A percentile compares a stretch with the other conserved stretches of the same genome.
These are phyloP conservation scores for Saxicola maurus DNA, from an alignment of 2,797 vertebrate genomes.

Conservation along the genomic window DNA sequence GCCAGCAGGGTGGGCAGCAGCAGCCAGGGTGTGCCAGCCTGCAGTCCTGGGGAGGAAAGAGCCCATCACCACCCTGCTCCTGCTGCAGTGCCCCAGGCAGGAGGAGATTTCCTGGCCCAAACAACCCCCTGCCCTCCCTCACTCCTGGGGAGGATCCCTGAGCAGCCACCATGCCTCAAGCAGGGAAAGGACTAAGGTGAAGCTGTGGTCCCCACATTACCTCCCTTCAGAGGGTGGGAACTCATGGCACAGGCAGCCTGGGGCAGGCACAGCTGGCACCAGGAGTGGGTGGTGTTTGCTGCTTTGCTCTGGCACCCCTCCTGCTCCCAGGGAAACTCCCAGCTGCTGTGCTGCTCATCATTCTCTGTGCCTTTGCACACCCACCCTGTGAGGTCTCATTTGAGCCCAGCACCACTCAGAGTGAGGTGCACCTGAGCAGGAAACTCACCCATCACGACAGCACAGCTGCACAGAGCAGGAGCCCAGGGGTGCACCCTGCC, in stretches of 20 bases:
- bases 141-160: not conserved
- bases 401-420: not conserved
- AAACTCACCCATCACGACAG: constrained; percentile 47
- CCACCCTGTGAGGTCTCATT: not conserved
- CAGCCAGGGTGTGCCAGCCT: not conserved
- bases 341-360: not conserved
- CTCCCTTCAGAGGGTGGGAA: not conserved
- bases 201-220: not conserved
- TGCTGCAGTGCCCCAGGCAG: not conserved
- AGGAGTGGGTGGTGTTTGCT: rapidly evolving
- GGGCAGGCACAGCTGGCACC: not conserved
- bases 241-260: not conserved
- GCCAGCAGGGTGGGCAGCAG: not conserved
- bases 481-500: not conserved
- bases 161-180: not conserved
- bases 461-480: not conserved
- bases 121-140: not conserved
- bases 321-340: not conserved
- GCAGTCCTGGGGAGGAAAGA: constrained; percentile 8
- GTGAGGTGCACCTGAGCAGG: not conserved
- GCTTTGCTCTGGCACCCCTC: not conserved
- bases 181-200: not conserved
- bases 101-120: not conserved
- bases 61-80: not conserved
- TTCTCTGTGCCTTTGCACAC: not conserved